Conservation (phyloP, 2,113 vertebrate genomes). For the Rousettus leschenaultii region DNA sequence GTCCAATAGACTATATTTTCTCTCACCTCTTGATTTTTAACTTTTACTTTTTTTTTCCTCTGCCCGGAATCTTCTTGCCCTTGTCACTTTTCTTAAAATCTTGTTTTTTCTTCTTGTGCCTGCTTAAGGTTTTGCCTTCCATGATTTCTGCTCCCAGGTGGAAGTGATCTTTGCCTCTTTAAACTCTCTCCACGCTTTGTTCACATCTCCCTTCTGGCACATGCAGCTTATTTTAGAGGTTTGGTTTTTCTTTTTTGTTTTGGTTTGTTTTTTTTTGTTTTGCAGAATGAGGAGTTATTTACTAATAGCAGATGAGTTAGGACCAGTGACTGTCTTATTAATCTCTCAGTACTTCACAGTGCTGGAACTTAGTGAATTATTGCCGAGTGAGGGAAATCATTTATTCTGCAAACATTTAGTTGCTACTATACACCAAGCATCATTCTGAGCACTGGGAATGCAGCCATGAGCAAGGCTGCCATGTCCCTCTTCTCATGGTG, state of each 20-base stretch:
- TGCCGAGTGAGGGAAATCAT: not conserved
- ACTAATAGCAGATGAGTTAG: not conserved
- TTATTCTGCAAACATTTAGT: not conserved
- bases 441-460: not conserved
- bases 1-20: not conserved
- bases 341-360: not conserved
- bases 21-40: not conserved
- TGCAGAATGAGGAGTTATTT: not conserved
- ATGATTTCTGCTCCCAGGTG: not conserved
- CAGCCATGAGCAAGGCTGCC: not conserved
- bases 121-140: not conserved
- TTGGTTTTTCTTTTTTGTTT: too few species aligned
- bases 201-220: not conserved
- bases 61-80: not conserved
- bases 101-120: conserved; percentile 2
- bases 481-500: not conserved
- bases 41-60: not conserved
- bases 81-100: conserved; percentile 23
- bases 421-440: not conserved
- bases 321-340: not conserved
- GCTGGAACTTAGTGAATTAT: conserved; percentile 17
- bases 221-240: not conserved
- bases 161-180: not conserved
- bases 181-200: not conserved
- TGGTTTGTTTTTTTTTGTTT: not conserved